A percentile compares a stretch with the other conserved stretches of the same genome.
Evolutionary conservation across 2,113 vertebrate genomes (phyloP).

Genomic region (Percopsis transmontana): DNA sequence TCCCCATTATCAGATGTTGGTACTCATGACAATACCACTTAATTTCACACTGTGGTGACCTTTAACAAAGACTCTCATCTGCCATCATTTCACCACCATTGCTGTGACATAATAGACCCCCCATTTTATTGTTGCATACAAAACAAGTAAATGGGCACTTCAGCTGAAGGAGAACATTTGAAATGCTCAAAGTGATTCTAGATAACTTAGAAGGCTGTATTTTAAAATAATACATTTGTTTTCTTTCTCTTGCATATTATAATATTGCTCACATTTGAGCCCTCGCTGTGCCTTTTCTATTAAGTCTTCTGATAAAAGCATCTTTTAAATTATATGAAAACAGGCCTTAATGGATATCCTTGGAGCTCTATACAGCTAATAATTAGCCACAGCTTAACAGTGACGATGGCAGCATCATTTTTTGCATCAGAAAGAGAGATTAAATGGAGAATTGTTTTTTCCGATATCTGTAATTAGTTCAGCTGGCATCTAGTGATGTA

Average conservation of each 20-base stretch:
- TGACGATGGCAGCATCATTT: slow-evolving; percentile 23
- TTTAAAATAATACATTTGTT: slow-evolving; percentile 16
- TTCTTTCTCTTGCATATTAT: neutral
- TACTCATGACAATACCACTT: slow-evolving; percentile 49
- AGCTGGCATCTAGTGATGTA: slow-evolving; percentile 1
- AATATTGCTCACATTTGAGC: slow-evolving; percentile 28
- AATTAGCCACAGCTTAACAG: slow-evolving; percentile 16
- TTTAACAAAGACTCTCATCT: slow-evolving; percentile 61
- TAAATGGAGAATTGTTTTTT: slow-evolving; percentile 21
- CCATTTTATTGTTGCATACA: slow-evolving; percentile 24
- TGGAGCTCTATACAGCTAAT: neutral
- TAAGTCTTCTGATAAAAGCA: slow-evolving; percentile 40
- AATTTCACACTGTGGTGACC: slow-evolving; percentile 65
- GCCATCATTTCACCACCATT: slow-evolving; percentile 50
- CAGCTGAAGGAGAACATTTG: slow-evolving; percentile 27
- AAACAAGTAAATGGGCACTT: slow-evolving; percentile 41
- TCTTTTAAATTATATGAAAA: slow-evolving; percentile 42
- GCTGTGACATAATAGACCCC: slow-evolving; percentile 35
- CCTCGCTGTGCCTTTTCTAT: slow-evolving; percentile 34
- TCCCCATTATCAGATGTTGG: slow-evolving; percentile 44
- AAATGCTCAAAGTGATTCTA: slow-evolving; percentile 16
- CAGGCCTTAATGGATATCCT: slow-evolving; percentile 36
- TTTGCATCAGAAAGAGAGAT: slow-evolving; percentile 25
- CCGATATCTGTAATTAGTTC: slow-evolving; percentile 8
- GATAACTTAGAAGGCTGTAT: slow-evolving; percentile 30